phyloP scores from a whole-genome alignment of 2,888 invertebrate genomes.

The Conistra vaccinii region DNA sequence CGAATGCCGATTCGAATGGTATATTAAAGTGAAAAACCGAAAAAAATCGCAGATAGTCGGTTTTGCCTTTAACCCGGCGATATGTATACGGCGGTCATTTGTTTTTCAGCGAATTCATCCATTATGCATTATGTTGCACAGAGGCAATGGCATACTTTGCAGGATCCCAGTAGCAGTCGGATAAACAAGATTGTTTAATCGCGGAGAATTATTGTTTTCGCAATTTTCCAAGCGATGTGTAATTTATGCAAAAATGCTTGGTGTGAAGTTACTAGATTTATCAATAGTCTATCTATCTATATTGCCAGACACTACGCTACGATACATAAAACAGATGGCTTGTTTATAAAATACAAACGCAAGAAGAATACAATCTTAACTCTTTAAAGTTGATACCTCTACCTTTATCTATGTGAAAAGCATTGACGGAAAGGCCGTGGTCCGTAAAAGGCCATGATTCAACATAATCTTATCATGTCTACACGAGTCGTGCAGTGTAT shows the following conservation, averaged over 20 bases:
- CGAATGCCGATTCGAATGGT: too few species aligned
- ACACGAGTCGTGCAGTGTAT: conserved; percentile 36
- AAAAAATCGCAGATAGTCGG: too few species aligned
- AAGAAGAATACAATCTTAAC: conserved; percentile 10
- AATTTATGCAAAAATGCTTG: conserved; percentile 31
- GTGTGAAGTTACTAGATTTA: conserved; percentile 14
- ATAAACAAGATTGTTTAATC: conserved; percentile 3
- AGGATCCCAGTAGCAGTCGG: neutral
- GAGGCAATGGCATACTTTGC: neutral
- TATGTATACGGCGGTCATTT: neutral
- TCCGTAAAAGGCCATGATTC: conserved; percentile 5
- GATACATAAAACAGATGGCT: neutral
- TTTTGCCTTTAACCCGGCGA: too few species aligned
- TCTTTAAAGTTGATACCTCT: neutral
- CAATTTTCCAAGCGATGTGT: conserved; percentile 15
- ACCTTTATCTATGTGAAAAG: conserved; percentile 2
- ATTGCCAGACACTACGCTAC: neutral
- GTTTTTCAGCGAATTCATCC: conserved; percentile 26
- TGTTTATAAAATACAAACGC: conserved; percentile 4
- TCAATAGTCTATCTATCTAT: conserved; percentile 5
- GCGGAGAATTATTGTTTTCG: conserved; percentile 18
- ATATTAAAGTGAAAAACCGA: too few species aligned
- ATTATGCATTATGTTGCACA: conserved; percentile 5
- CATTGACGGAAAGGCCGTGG: neutral
- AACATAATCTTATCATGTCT: conserved; percentile 34